Percentiles rank a stretch among this genome's conserved stretches.
Evolutionary conservation across 2,888 invertebrate genomes (phyloP).

Genomic region (Drosophila aldrichi): DNA sequence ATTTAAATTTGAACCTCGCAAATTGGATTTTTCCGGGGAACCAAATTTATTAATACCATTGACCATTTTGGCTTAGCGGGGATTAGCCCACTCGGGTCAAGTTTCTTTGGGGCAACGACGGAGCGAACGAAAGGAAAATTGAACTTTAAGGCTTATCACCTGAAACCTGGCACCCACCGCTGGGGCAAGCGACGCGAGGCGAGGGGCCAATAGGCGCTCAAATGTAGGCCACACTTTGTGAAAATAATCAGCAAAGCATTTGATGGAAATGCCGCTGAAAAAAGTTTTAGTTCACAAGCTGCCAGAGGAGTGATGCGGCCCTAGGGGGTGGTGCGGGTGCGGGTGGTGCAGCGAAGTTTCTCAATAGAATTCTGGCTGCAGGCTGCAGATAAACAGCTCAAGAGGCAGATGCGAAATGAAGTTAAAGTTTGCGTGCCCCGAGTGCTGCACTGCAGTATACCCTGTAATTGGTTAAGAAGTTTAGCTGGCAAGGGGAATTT

Average conservation of each 20-base stretch:
- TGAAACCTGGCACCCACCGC: background rate
- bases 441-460: conserved; percentile 5
- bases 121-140: conserved; percentile 42
- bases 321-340: background rate
- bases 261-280: conserved; percentile 23
- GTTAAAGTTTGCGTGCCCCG: background rate
- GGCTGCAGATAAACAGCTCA: conserved; percentile 68
- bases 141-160: conserved; percentile 40
- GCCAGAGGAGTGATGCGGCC: background rate
- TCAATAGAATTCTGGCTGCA: conserved; percentile 29
- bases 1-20: conserved; percentile 65
- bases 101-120: conserved; percentile 2
- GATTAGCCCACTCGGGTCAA: conserved; percentile 53
- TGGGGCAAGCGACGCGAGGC: background rate
- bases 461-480: background rate
- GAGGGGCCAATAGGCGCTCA: conserved; percentile 30
- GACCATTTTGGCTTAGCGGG: conserved; percentile 67
- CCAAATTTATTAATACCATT: conserved; percentile 32
- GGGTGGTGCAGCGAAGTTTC: background rate
- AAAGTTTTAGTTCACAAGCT: conserved; percentile 10
- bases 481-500: background rate
- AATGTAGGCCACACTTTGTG: conserved; percentile 63
- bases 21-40: conserved; percentile 68
- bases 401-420: conserved; percentile 30
- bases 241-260: conserved; percentile 31